Percentiles rank a stretch among this genome's conserved stretches.
These are phyloP conservation scores for Drosophila bocki DNA, from an alignment of 1,140 invertebrate species.

Conservation along the genomic window DNA sequence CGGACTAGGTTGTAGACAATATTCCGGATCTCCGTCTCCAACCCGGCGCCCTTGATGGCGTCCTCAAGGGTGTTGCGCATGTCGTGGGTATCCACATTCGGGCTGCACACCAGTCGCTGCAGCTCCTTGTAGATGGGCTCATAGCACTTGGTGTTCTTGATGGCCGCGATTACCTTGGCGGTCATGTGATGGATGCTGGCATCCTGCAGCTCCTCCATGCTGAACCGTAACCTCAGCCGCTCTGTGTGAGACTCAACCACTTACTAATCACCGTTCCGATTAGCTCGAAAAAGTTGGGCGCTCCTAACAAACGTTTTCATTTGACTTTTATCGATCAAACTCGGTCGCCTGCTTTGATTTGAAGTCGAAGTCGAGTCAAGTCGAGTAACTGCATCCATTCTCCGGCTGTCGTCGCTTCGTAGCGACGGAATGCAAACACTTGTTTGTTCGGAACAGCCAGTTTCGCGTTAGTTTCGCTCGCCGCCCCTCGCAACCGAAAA, in stretches of 20 bases:
- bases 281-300: constrained; percentile 33
- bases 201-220: constrained; percentile 86
- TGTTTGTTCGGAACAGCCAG: constrained; percentile 45
- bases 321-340: constrained; percentile 65
- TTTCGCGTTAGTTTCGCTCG: constrained; percentile 16
- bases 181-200: constrained; percentile 88
- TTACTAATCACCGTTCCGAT: constrained; percentile 26
- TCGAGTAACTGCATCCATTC: constrained; percentile 14
- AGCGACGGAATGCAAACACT: constrained; percentile 80
- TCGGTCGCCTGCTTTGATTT: constrained; percentile 58
- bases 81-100: constrained; percentile 90
- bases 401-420: constrained; percentile 59
- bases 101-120: constrained; percentile 88
- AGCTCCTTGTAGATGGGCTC: constrained; percentile 88
- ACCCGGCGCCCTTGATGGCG: constrained; percentile 90
- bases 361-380: constrained; percentile 19
- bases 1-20: constrained; percentile 93
- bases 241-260: constrained; percentile 2
- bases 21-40: constrained; percentile 92
- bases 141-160: constrained; percentile 88
- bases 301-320: constrained; percentile 13
- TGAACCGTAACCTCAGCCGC: constrained; percentile 4
- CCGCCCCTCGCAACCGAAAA: constrained; percentile 48
- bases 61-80: constrained; percentile 91
- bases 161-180: constrained; percentile 87